Conservation (phyloP, 2,113 vertebrate species). For the Propithecus coquereli region DNA sequence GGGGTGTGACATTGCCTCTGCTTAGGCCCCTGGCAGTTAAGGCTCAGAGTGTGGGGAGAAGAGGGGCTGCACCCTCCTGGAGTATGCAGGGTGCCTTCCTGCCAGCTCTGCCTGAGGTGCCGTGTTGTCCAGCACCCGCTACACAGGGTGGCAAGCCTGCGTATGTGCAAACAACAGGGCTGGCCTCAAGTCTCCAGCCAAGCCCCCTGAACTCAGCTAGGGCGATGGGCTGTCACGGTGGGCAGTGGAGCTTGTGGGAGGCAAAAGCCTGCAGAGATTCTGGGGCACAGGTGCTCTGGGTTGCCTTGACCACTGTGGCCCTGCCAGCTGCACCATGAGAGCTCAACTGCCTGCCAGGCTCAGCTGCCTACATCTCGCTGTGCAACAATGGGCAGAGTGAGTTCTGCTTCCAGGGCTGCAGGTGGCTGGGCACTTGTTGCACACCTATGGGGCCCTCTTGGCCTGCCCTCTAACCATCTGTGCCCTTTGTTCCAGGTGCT, state of each 20-base stretch:
- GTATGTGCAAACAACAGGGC: neutral
- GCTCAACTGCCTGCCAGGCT: neutral
- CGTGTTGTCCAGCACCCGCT: neutral
- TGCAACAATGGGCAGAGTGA: neutral
- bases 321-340: neutral
- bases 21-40: neutral
- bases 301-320: neutral
- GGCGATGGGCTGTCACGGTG: neutral
- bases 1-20: neutral
- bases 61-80: neutral
- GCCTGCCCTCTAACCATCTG: neutral
- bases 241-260: neutral
- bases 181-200: neutral
- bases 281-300: neutral
- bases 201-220: neutral
- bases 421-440: neutral
- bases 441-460: too few relatives aligned
- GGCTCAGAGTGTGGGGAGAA: neutral
- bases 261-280: neutral
- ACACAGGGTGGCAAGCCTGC: neutral
- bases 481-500: slow-evolving; percentile 88
- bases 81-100: neutral
- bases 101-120: neutral
- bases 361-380: neutral
- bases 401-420: neutral